Percentiles rank a stretch among this genome's conserved stretches.
phyloP scores from a whole-genome alignment of 2,888 invertebrate species.

The Stratiomys singularior region DNA sequence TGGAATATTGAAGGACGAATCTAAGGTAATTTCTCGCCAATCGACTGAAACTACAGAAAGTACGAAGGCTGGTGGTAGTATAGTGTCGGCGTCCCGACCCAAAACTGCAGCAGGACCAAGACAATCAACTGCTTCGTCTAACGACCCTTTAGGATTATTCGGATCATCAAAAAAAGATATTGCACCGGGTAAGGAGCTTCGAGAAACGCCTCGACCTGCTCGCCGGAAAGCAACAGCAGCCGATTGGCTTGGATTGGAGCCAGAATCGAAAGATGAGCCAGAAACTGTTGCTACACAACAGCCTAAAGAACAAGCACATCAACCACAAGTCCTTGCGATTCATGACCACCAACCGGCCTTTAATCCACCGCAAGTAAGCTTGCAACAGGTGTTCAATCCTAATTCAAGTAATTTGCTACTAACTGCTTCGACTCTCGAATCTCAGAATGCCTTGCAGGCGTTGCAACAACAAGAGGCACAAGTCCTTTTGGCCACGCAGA shows the following conservation, averaged over 20 bases:
- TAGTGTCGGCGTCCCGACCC: slow-evolving; percentile 57
- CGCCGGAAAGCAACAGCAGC: slow-evolving; percentile 58
- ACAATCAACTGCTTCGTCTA: slow-evolving; percentile 58
- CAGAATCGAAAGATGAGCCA: slow-evolving; percentile 35
- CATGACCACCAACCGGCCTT: neutral
- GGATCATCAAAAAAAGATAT: neutral
- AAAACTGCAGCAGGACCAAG: slow-evolving; percentile 60
- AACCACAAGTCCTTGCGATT: slow-evolving; percentile 13
- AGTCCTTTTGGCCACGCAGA: slow-evolving; percentile 60
- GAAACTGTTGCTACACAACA: neutral
- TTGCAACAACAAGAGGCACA: slow-evolving; percentile 64
- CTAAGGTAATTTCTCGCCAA: slow-evolving; percentile 60
- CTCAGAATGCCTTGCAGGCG: slow-evolving; percentile 58
- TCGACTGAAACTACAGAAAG: slow-evolving; percentile 63
- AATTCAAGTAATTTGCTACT: slow-evolving; percentile 57
- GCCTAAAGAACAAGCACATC: slow-evolving; percentile 5
- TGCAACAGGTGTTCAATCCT: slow-evolving; percentile 8
- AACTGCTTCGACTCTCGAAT: slow-evolving; percentile 58
- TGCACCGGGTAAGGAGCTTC: slow-evolving; percentile 33
- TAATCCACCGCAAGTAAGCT: neutral
- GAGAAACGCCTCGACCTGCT: slow-evolving; percentile 57
- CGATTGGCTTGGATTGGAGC: slow-evolving; percentile 62
- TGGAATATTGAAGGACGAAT: slow-evolving; percentile 41
- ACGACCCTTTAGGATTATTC: slow-evolving; percentile 55
- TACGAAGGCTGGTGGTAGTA: slow-evolving; percentile 52